phyloP scores from a whole-genome alignment of 1,140 invertebrate species.

The Lysiphlebus fabarum region DNA sequence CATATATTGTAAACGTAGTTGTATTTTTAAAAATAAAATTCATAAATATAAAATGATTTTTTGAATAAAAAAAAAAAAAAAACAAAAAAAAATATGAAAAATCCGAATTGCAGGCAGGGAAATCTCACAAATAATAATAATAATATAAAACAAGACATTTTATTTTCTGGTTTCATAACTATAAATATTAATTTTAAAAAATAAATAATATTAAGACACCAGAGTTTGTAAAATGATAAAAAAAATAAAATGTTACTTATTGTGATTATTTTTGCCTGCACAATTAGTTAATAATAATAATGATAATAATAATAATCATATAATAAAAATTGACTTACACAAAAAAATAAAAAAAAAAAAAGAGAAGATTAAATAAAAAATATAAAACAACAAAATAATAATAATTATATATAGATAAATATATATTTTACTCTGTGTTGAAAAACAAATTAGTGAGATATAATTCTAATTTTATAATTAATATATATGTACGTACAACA shows the following conservation, averaged over 20 bases:
- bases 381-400: not conserved
- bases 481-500: slow-evolving; percentile 15
- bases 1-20: not conserved
- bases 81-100: too few relatives aligned
- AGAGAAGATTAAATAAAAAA: slow-evolving; percentile 11
- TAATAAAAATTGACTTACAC: slow-evolving; percentile 2
- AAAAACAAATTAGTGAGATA: slow-evolving; percentile 25
- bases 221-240: not conserved
- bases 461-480: slow-evolving; percentile 20
- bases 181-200: slow-evolving; percentile 2
- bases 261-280: slow-evolving; percentile 13
- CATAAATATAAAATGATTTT: too few relatives aligned
- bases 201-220: not conserved
- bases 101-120: not conserved
- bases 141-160: not conserved
- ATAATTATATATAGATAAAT: slow-evolving; percentile 6
- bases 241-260: not conserved
- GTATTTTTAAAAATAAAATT: slow-evolving; percentile 16
- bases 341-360: slow-evolving; percentile 10
- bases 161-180: slow-evolving; percentile 3
- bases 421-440: slow-evolving; percentile 21
- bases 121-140: too few relatives aligned
- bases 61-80: not conserved
- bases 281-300: slow-evolving; percentile 2
- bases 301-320: too few relatives aligned